Percentiles rank a stretch among this genome's conserved stretches.
Conservation (phyloP, 2,113 vertebrate species). For the Lepidothrix coronata region DNA sequence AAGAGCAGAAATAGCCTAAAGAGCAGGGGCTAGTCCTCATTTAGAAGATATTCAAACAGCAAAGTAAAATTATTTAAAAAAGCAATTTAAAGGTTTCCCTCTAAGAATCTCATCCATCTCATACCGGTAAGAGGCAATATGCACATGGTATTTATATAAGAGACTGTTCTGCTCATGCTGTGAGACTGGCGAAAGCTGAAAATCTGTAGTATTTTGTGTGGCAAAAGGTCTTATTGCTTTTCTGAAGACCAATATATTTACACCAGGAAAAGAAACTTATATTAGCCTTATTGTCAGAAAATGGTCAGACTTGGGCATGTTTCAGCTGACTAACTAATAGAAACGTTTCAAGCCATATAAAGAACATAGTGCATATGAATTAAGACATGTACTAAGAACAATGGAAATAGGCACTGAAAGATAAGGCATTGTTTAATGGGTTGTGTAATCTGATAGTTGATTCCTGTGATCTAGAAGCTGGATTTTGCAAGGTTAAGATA, state of each 20-base stretch:
- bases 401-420: slow-evolving; percentile 36
- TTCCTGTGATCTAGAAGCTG: background rate
- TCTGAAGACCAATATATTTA: background rate
- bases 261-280: background rate
- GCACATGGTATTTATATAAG: background rate
- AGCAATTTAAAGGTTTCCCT: background rate
- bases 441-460: slow-evolving; percentile 19
- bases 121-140: background rate
- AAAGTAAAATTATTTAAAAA: background rate
- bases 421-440: slow-evolving; percentile 34
- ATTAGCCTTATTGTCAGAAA: background rate
- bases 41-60: background rate
- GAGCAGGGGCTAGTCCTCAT: background rate
- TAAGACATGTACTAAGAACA: background rate
- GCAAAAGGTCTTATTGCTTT: background rate
- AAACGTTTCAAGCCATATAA: background rate
- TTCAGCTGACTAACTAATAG: background rate
- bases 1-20: background rate
- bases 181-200: background rate
- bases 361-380: background rate
- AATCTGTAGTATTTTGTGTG: background rate
- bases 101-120: background rate
- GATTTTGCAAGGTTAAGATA: slow-evolving; percentile 26
- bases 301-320: background rate
- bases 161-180: background rate